Evolutionary conservation across 1,140 invertebrate species (phyloP).

Genomic region (Ceratosolen solmsi): DNA sequence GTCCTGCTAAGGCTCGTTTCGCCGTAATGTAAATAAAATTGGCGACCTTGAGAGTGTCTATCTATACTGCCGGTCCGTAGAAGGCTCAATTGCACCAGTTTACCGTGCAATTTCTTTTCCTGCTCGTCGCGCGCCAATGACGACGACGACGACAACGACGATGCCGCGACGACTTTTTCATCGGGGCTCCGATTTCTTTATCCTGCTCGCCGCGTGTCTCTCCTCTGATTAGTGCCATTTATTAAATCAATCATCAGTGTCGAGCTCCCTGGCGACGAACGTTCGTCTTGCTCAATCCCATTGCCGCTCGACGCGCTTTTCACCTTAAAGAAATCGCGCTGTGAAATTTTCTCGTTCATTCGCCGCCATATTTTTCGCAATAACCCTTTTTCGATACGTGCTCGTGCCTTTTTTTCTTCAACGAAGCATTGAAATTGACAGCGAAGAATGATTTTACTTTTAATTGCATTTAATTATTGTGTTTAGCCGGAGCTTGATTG

Average conservation of each 20-base stretch:
- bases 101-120: conserved; percentile 18
- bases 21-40: neutral
- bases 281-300: conserved; percentile 34
- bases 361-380: neutral
- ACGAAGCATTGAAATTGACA: conserved; percentile 22
- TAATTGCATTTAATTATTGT: conserved; percentile 44
- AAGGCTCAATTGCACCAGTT: conserved; percentile 1
- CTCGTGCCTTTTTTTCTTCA: neutral
- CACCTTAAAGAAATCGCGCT: neutral
- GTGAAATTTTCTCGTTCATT: conserved; percentile 25
- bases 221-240: conserved; percentile 34
- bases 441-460: conserved; percentile 15
- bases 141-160: neutral
- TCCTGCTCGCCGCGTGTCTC: neutral
- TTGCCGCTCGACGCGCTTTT: neutral
- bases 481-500: neutral
- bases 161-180: neutral
- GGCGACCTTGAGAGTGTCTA: conserved; percentile 4
- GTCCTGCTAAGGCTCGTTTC: too few species aligned
- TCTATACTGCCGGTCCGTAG: neutral
- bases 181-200: neutral
- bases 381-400: neutral
- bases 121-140: neutral
- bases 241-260: conserved; percentile 41
- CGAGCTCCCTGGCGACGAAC: neutral